Evolutionary conservation across 2,113 vertebrate genomes (phyloP).

Genomic region (Coryphaenoides rupestris): DNA sequence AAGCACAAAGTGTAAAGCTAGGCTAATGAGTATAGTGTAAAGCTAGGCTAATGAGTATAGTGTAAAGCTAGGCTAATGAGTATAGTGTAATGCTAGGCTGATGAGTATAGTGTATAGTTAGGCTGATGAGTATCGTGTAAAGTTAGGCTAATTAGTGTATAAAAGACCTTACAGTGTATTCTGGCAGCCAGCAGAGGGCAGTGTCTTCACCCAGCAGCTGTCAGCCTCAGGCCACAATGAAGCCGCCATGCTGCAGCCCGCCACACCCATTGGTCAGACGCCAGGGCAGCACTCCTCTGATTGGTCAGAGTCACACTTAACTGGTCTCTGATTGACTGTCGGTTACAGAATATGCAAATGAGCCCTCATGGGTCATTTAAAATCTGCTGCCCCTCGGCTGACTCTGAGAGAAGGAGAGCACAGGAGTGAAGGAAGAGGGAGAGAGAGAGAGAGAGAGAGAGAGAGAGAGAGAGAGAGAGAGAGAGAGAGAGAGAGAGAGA

Average conservation of each 20-base stretch:
- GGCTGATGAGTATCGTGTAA: neutral
- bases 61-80: neutral
- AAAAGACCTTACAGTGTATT: neutral
- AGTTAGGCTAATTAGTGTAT: too few species aligned
- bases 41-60: neutral
- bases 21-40: neutral
- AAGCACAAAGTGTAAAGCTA: neutral
- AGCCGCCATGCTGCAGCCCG: neutral
- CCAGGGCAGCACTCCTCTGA: conserved; percentile 11
- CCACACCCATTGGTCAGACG: conserved; percentile 27
- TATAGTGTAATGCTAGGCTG: too few species aligned
- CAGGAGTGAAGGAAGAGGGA: too few species aligned
- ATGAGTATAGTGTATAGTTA: too few species aligned
- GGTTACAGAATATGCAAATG: conserved; percentile 51
- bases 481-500: neutral
- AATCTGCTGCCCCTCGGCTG: conserved; percentile 39
- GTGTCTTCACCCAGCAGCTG: neutral
- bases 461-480: neutral
- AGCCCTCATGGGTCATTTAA: conserved; percentile 41
- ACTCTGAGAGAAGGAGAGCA: neutral
- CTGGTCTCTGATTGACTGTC: conserved; percentile 33
- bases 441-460: neutral
- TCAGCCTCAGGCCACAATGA: neutral
- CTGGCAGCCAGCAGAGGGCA: neutral
- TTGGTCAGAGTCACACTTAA: conserved; percentile 28